Base-by-base conservation (phyloP, 2,797 vertebrate species). In the Enteromius afrohamiltoni region DNA sequence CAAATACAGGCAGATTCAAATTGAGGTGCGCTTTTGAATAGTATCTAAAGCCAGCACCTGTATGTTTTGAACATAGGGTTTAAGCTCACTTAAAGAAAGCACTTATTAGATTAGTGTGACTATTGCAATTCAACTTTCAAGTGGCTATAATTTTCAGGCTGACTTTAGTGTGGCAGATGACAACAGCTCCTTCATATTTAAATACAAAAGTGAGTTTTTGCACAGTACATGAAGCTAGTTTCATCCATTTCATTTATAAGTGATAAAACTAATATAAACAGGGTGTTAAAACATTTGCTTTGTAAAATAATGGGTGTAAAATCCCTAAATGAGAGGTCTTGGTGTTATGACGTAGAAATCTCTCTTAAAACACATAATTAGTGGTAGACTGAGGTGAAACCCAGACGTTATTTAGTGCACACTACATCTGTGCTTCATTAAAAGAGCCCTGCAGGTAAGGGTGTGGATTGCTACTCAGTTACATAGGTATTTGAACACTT, bases 301-400 rank as follows among this genome's bases (percentile, higher is more conserved):
- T 49, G 29, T 71, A 77, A 55, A 82, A 77, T 17, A 70, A 5
- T 19, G 53, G 26, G 31, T 51, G 11, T 49, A 70, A 76, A 80
- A 68, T 47, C 19, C 26, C n/a, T 14, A 62, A 78, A 71, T 19
- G 55, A 70, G 76, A n/a, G 58, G 40, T 51, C 7, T n/a, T 58
- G 37, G 31, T 70, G 70, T 86, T n/a, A 75, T 70, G 51, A 64
- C 6, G 17, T 58, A 58, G 45, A 40, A 74, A 5, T 86, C 8
- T 77, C 82, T 87, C 75, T 71, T 55, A 51, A 34, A 69, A 79
- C 34, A 70, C 40, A 19, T 70, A 83, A 86, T 87, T 81, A 88
- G 42, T 75, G 68, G 75, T 42, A 80, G 2, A 84, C 80, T 80
- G 84, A 14, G 45, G 85, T 84, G 71, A 89, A 86, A 77, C 64